Percentiles rank a stretch among this genome's conserved stretches.
Evolutionary conservation across 2,797 vertebrate genomes (phyloP).

Genomic region (Rhinella marina): DNA sequence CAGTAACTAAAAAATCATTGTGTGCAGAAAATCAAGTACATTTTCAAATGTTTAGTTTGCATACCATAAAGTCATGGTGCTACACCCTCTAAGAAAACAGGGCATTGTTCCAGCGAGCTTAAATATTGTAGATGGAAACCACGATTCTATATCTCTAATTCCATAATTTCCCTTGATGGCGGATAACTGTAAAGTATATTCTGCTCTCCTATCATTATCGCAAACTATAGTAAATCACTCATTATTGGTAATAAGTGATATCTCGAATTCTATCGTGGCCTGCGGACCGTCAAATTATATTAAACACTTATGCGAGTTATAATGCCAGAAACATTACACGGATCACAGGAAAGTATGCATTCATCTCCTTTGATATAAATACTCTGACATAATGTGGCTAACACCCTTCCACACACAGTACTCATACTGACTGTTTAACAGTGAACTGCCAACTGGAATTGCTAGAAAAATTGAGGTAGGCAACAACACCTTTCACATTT

Average conservation of each 20-base stretch:
- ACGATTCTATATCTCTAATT: background rate
- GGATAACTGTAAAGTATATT: conserved; percentile 34
- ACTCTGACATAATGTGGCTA: conserved; percentile 60
- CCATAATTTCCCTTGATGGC: conserved; percentile 8
- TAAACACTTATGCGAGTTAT: conserved; percentile 45
- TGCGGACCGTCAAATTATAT: conserved; percentile 50
- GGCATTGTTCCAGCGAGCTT: conserved; percentile 42
- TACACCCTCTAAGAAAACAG: conserved; percentile 50
- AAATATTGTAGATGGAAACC: conserved; percentile 29
- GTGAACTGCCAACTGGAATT: conserved; percentile 48
- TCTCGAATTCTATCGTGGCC: conserved; percentile 42
- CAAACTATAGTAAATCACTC: conserved; percentile 7
- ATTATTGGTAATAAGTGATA: conserved; percentile 32
- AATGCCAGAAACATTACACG: conserved; percentile 47
- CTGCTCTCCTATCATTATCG: conserved; percentile 34
- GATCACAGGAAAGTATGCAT: conserved; percentile 53
- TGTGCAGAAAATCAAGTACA: conserved; percentile 4
- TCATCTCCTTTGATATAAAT: conserved; percentile 61
- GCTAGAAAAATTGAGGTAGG: conserved; percentile 39
- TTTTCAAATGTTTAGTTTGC: conserved; percentile 22
- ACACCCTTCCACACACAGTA: conserved; percentile 60
- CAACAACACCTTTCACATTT: conserved; percentile 31
- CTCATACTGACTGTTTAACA: conserved; percentile 41
- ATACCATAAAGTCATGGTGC: conserved; percentile 13
- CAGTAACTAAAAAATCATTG: background rate